Percentiles rank a stretch among this genome's conserved stretches.
These are phyloP conservation scores for Tenualosa thibaudeaui DNA, from an alignment of 2,797 vertebrate genomes.

Conservation along the genomic window DNA sequence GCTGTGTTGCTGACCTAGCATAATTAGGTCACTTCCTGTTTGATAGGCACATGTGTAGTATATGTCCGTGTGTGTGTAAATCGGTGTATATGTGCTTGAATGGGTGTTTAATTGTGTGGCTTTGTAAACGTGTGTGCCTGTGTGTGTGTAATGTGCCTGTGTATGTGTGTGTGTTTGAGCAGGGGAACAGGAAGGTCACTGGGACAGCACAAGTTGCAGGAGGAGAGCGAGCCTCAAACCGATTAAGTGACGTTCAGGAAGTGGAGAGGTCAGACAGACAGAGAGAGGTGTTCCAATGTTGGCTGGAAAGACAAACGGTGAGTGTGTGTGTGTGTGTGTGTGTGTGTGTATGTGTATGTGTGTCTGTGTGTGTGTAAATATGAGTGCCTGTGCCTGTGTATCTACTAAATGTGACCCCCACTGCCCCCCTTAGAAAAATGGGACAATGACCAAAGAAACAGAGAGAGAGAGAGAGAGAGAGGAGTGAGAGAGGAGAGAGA, in stretches of 20 bases:
- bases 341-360: not conserved
- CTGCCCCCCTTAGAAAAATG: not conserved
- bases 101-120: not conserved
- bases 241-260: constrained; percentile 6
- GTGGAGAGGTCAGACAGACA: not conserved
- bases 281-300: not conserved
- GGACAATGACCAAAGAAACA: not conserved
- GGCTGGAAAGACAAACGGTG: not conserved
- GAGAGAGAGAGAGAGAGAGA: not conserved
- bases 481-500: not conserved
- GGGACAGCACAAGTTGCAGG: not conserved
- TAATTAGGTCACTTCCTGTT: constrained; percentile 14
- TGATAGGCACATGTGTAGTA: not conserved
- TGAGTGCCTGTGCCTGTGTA: not conserved
- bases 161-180: not conserved
- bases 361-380: not conserved
- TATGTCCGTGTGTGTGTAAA: not conserved
- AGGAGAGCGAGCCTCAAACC: not conserved
- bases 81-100: not conserved
- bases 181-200: constrained; percentile 1
- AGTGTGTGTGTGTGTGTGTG: not conserved
- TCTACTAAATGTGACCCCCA: not conserved
- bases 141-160: not conserved
- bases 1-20: not conserved
- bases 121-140: not conserved